phyloP scores from a whole-genome alignment of 2,888 invertebrate species.

The Nebria brevicollis region DNA sequence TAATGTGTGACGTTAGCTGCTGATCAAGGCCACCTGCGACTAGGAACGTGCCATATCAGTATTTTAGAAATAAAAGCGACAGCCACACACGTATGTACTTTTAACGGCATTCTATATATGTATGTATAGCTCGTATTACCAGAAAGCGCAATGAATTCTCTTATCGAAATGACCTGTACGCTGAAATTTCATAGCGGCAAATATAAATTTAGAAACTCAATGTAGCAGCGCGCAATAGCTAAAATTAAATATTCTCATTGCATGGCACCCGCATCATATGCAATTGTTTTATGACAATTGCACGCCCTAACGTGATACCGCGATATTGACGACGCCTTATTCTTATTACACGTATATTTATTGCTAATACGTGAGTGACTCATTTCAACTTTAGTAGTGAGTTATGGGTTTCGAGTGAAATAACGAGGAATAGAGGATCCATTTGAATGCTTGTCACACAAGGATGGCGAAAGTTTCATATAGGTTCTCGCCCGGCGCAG shows the following conservation, averaged over 20 bases:
- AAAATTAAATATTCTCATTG: too few relatives aligned
- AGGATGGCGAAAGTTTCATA: background rate
- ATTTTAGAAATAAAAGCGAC: conserved; percentile 4
- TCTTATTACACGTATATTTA: too few relatives aligned
- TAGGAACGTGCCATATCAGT: conserved; percentile 34
- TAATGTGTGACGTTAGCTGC: background rate
- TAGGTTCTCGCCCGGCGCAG: background rate
- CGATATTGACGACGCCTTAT: too few relatives aligned
- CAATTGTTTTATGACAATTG: too few relatives aligned
- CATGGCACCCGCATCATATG: too few relatives aligned
- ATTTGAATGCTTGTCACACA: background rate
- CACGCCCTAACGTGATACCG: too few relatives aligned
- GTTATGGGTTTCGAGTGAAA: too few relatives aligned
- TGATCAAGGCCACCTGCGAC: conserved; percentile 34
- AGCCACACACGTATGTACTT: background rate
- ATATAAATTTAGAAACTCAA: too few relatives aligned
- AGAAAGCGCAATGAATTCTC: background rate
- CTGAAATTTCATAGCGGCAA: background rate
- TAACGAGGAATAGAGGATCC: too few relatives aligned
- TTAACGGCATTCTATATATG: background rate
- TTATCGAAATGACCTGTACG: background rate
- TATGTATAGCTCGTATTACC: background rate
- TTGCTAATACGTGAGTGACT: too few relatives aligned
- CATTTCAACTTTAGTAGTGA: too few relatives aligned
- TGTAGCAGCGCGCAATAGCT: too few relatives aligned